These are phyloP conservation scores for Nerophis lumbriciformis DNA, from an alignment of 2,113 vertebrate genomes.

Conservation along the genomic window DNA sequence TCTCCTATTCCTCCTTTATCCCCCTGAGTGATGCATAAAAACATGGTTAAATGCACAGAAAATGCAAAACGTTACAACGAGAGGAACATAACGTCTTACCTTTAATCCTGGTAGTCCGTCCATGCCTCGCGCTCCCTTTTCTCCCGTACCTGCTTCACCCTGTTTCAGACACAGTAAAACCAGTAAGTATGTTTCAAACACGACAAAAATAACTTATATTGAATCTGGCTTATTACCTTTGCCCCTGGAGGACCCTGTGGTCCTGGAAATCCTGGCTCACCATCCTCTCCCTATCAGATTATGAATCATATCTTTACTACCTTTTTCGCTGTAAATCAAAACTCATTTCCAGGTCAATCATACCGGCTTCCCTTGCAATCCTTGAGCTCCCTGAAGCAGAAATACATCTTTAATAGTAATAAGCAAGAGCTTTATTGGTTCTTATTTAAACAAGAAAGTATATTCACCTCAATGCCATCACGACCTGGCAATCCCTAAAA, in stretches of 20 bases:
- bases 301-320: slow-evolving; percentile 4
- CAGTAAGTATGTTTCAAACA: not conserved
- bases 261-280: slow-evolving; percentile 77
- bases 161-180: slow-evolving; percentile 31
- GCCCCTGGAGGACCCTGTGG: slow-evolving; percentile 70
- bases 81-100: slow-evolving; percentile 32
- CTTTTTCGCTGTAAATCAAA: not conserved
- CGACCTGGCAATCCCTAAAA: slow-evolving; percentile 76
- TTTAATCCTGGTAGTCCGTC: slow-evolving; percentile 70
- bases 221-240: slow-evolving; percentile 64
- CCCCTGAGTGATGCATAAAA: slow-evolving; percentile 52
- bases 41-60: not conserved
- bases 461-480: slow-evolving; percentile 75
- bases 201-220: not conserved
- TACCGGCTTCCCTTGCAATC: slow-evolving; percentile 81
- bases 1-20: slow-evolving; percentile 71
- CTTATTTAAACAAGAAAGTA: not conserved
- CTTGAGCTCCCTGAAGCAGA: slow-evolving; percentile 73
- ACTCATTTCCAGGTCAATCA: not conserved
- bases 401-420: slow-evolving; percentile 7
- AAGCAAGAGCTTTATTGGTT: not conserved
- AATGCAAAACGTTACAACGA: not conserved
- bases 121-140: slow-evolving; percentile 67
- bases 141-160: slow-evolving; percentile 66
- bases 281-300: slow-evolving; percentile 79